Evolutionary conservation across 2,888 invertebrate genomes (phyloP).

Genomic region (Drosophila anceps): DNA sequence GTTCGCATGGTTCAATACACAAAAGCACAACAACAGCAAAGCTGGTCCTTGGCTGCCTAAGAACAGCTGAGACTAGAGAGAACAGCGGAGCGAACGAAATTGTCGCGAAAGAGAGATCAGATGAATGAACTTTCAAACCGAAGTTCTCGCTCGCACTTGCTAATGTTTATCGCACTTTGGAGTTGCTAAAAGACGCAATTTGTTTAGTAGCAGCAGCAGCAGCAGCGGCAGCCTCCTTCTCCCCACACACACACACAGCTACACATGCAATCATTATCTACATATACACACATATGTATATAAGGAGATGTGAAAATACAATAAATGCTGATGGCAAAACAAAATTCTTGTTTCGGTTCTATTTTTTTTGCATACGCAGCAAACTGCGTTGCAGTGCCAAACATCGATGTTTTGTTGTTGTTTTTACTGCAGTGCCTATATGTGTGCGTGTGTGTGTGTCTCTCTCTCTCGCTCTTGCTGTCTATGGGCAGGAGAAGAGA

Average conservation of each 20-base stretch:
- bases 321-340: slow-evolving; percentile 15
- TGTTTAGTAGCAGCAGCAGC: slow-evolving; percentile 41
- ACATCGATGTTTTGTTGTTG: slow-evolving; percentile 23
- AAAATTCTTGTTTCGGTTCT: slow-evolving; percentile 24
- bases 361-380: slow-evolving; percentile 32
- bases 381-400: slow-evolving; percentile 40
- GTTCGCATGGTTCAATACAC: slow-evolving; percentile 13
- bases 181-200: slow-evolving; percentile 60
- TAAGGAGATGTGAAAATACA: slow-evolving; percentile 22
- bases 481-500: slow-evolving; percentile 5
- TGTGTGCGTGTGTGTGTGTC: slow-evolving; percentile 7
- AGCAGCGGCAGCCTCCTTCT: slow-evolving; percentile 26
- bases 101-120: slow-evolving; percentile 44
- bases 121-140: slow-evolving; percentile 52
- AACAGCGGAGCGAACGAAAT: slow-evolving; percentile 16
- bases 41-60: slow-evolving; percentile 33
- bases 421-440: slow-evolving; percentile 11
- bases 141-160: slow-evolving; percentile 30
- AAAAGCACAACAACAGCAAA: slow-evolving; percentile 35
- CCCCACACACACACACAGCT: neutral
- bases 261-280: slow-evolving; percentile 5
- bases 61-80: slow-evolving; percentile 37
- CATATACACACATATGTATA: neutral
- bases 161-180: slow-evolving; percentile 43
- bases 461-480: neutral